Conservation (phyloP, 2,888 invertebrate species). For the Oscheius sp. region DNA sequence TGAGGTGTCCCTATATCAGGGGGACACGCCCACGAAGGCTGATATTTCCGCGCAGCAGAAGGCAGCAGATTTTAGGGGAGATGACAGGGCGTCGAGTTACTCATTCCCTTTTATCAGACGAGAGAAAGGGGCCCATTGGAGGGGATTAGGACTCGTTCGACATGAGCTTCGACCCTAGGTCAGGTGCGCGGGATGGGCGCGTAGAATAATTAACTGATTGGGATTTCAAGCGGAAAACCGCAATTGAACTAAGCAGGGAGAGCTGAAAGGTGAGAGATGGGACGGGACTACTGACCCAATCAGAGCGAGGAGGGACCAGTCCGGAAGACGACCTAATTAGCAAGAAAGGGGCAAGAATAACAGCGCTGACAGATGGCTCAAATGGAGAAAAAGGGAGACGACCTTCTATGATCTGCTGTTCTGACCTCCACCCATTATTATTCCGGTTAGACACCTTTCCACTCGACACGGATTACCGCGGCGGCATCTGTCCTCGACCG, state of each 20-base stretch:
- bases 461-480: too few species aligned
- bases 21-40: neutral
- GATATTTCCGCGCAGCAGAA: neutral
- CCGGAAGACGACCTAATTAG: slow-evolving; percentile 28
- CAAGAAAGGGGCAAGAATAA: slow-evolving; percentile 16
- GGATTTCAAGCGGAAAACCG: neutral
- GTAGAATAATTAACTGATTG: slow-evolving; percentile 35
- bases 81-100: neutral
- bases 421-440: neutral
- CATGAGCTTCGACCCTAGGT: slow-evolving; percentile 3
- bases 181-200: slow-evolving; percentile 20
- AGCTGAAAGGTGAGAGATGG: neutral
- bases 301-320: neutral
- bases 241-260: slow-evolving; percentile 16
- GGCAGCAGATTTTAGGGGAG: neutral
- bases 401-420: neutral
- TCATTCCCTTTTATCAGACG: slow-evolving; percentile 6
- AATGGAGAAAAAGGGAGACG: neutral
- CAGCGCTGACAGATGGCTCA: slow-evolving; percentile 22
- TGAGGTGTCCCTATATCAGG: slow-evolving; percentile 20
- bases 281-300: slow-evolving; percentile 18
- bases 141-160: slow-evolving; percentile 31
- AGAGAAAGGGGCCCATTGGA: neutral
- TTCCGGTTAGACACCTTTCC: too few species aligned
- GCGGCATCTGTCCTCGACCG: too few species aligned